Evolutionary conservation across 2,113 vertebrate species (phyloP), one percentile per base, ranked within the genome.

Genomic region (Seriola rivoliana): DNA sequence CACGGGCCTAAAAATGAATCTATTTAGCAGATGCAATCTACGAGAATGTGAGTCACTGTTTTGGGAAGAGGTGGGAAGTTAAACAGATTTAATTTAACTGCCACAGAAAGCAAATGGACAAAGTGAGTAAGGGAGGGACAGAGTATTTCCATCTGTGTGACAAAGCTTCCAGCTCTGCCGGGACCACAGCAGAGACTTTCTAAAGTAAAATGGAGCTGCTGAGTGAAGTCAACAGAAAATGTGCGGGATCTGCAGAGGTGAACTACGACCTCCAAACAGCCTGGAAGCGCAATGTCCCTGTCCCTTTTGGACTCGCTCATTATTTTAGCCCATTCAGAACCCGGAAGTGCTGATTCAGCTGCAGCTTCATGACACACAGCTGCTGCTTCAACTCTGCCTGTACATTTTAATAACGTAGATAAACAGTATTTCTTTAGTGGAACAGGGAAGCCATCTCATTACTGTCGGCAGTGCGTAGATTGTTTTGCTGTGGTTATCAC

Each of bases 61-160:
- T 77, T 75, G 44, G 57, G 75, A 57, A 70, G 58, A 59, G 17
- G 9, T 36, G 34, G 21, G 34, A 21, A 55, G 17, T 36, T 55
- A 46, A 69, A 72, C 54, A 36, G 44, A 65, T 67, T 70, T 36
- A 60, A 86, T 76, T 80, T 54, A 52, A 57, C 65, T 73, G 44
- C 54, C 63, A 68, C 59, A 65, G 38, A 81, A 55, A 84, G 34
- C 34, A 72, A 50, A 71, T n/a, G 66, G 66, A 74, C 57, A 82
- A 66, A 48, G 57, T 10, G 66, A 77, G 70, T 46, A 32, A 65
- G 59, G 74, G 46, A 80, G 70, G 62, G 48, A 64, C 4, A 16
- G 71, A 86, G 42, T 72, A 60, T 89, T 93, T 92, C 89, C 89
- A 94, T 90, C 71, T 92, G 81, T 17, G 73, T 38, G 75, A 66